phyloP scores from a whole-genome alignment of 2,113 vertebrate genomes.

The Hypomesus transpacificus region DNA sequence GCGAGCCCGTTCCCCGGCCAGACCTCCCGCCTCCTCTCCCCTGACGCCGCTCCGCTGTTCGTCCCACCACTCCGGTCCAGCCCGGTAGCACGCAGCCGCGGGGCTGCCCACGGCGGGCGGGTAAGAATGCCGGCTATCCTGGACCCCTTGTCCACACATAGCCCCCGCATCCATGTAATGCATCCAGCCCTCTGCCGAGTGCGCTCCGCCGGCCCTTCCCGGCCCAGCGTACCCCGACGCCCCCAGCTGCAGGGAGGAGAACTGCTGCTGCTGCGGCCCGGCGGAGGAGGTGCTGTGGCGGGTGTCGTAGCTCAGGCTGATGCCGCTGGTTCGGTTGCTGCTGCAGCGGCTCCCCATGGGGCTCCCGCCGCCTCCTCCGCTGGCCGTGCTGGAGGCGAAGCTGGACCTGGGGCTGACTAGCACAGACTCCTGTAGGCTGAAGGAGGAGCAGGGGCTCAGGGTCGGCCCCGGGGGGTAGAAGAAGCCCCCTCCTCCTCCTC shows the following conservation, averaged over 20 bases:
- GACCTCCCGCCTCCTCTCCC: slow-evolving; percentile 46
- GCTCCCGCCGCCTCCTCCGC: slow-evolving; percentile 77
- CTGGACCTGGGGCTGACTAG: slow-evolving; percentile 81
- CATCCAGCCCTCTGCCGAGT: slow-evolving; percentile 69
- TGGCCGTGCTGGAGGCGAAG: slow-evolving; percentile 82
- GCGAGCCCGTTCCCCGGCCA: slow-evolving; percentile 61
- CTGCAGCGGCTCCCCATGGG: slow-evolving; percentile 80
- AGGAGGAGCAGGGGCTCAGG: slow-evolving; percentile 73
- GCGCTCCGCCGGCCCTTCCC: slow-evolving; percentile 40
- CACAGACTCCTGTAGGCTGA: slow-evolving; percentile 76
- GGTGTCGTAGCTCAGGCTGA: slow-evolving; percentile 84
- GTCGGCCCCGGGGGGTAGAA: slow-evolving; percentile 65
- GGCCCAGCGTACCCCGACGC: slow-evolving; percentile 40
- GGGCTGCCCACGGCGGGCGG: slow-evolving; percentile 79
- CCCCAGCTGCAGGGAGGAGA: slow-evolving; percentile 52
- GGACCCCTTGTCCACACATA: slow-evolving; percentile 39
- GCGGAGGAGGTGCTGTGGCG: slow-evolving; percentile 71
- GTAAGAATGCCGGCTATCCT: slow-evolving; percentile 83
- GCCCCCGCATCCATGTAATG: slow-evolving; percentile 65
- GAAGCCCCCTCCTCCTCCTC: slow-evolving; percentile 57
- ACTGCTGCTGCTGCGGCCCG: slow-evolving; percentile 56
- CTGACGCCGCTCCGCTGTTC: slow-evolving; percentile 47
- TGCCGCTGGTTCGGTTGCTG: slow-evolving; percentile 85
- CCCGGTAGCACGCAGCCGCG: slow-evolving; percentile 59
- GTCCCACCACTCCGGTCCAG: slow-evolving; percentile 65